Base-by-base conservation (phyloP, 2,113 vertebrate species). In the Rhinopomastus cyanomelas region DNA sequence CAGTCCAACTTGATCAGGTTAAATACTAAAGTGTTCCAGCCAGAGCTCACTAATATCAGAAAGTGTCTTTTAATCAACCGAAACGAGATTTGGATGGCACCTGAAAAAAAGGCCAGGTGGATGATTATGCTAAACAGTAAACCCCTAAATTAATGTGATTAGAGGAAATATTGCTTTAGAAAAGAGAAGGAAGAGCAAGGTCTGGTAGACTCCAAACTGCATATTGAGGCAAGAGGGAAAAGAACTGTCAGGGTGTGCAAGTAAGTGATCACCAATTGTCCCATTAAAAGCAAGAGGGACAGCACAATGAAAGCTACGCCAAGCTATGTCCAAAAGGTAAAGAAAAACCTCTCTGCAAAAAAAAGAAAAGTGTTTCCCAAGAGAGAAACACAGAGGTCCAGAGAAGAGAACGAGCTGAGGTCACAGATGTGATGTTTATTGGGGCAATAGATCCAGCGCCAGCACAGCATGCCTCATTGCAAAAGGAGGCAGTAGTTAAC, bases 361-460 rank as follows among this genome's bases (percentile, higher is more conserved):
- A 78, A 64, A 3, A 94, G n/a, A n/a, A 73, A 62, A 2, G 10
- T 88, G 78, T 66, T 75, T 90, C 85, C 73, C 75, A 62, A 69
- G 81, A 92, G 42, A 76, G 52, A 66, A 84, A 51, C 55, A 61
- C 44, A 52, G 91, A 88, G 52, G 17, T 85, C 55, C 49, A 52
- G 0, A 21, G 57, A 44, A 57, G 46, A 65, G 85, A 89, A 92
- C 56, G 88, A 91, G 30, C 77, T 72, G 71, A 81, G 86, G 89
- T 95, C 94, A 91, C 88, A 95, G 93, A 90, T 95, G 92, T 65
- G 83, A 73, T 89, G 80, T 94, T 96, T 96, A 96, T 95, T 89
- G 96, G 91, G 93, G 94, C 91, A 95, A 96, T 94, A 94, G 94
- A 94, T 73, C 73, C 90, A 92, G 79, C 72, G 84, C 71, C 77